These are phyloP conservation scores for Drosophila suzukii DNA, from an alignment of 1,140 invertebrate species.

Conservation along the genomic window DNA sequence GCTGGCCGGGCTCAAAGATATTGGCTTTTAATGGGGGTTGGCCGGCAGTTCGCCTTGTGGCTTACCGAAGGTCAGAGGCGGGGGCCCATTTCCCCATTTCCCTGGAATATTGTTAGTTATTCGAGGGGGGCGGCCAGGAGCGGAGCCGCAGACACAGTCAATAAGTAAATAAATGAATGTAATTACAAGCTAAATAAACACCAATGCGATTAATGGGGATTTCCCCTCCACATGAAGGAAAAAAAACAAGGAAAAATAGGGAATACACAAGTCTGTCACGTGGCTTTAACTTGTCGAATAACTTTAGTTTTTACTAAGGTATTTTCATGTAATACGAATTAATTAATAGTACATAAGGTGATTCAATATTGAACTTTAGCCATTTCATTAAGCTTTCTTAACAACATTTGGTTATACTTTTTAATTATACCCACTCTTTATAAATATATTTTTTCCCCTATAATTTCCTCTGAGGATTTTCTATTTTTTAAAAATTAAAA, in stretches of 20 bases:
- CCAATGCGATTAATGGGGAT: slow-evolving; percentile 80
- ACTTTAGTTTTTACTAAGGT: background rate
- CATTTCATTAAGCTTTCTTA: too few relatives aligned
- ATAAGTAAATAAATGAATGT: slow-evolving; percentile 84
- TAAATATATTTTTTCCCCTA: too few relatives aligned
- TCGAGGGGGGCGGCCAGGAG: slow-evolving; percentile 19
- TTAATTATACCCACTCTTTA: too few relatives aligned
- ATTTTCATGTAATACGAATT: too few relatives aligned
- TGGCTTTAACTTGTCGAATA: slow-evolving; percentile 10
- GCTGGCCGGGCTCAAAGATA: slow-evolving; percentile 64
- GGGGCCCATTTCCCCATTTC: slow-evolving; percentile 6
- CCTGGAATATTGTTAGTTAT: slow-evolving; percentile 71
- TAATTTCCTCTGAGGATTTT: too few relatives aligned
- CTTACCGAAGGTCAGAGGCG: slow-evolving; percentile 64
- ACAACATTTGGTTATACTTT: too few relatives aligned
- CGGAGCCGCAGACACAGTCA: slow-evolving; percentile 71
- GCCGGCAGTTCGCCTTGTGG: slow-evolving; percentile 40
- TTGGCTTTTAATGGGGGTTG: slow-evolving; percentile 82
- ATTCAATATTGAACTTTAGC: too few relatives aligned
- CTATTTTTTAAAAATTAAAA: too few relatives aligned
- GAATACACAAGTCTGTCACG: slow-evolving; percentile 20
- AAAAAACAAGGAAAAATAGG: background rate
- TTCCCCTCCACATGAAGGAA: slow-evolving; percentile 3
- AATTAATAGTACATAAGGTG: too few relatives aligned
- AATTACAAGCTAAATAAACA: slow-evolving; percentile 84